Evolutionary conservation across 2,113 vertebrate species (phyloP).

Genomic region (Aix galericulata): DNA sequence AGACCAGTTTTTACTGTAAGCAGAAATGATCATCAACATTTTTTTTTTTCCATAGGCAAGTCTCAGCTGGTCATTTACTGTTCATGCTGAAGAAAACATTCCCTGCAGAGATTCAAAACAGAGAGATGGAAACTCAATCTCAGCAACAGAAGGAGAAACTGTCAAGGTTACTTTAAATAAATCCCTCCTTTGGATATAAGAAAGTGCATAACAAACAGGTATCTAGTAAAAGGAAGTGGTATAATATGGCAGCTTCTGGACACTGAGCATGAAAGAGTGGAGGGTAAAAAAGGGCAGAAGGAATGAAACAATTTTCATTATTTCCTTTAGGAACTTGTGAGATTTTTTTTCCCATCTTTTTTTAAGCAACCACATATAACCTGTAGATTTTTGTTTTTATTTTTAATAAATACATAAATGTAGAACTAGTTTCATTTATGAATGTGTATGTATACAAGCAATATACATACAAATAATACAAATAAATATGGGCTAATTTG

Average conservation of each 20-base stretch:
- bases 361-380: background rate
- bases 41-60: background rate
- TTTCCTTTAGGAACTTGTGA: background rate
- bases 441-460: background rate
- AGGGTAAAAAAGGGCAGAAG: background rate
- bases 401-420: background rate
- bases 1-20: background rate
- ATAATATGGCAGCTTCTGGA: background rate
- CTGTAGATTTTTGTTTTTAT: background rate
- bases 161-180: background rate
- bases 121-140: background rate
- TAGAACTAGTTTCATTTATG: background rate
- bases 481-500: background rate
- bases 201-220: background rate
- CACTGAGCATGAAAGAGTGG: background rate
- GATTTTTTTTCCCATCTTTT: background rate
- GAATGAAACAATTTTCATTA: background rate
- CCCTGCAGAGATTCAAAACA: background rate
- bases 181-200: background rate
- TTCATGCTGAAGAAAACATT: background rate
- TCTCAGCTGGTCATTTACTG: slow-evolving; percentile 15
- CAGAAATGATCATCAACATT: background rate
- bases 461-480: background rate
- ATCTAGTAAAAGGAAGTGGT: background rate
- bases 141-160: background rate